Conservation (phyloP, 2,113 vertebrate species). For the Sprattus sprattus region DNA sequence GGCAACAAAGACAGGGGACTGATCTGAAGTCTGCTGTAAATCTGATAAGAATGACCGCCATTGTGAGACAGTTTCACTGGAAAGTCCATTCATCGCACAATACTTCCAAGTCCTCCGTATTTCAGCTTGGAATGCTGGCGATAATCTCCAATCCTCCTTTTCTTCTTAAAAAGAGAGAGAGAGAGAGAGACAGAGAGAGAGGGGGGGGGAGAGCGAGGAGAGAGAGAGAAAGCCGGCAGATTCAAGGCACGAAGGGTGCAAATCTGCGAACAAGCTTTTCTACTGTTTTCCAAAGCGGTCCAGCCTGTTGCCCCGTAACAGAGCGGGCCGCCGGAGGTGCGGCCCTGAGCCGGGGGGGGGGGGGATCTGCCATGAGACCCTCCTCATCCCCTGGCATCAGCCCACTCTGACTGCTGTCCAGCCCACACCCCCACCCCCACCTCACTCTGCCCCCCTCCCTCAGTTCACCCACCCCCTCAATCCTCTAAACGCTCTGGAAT, state of each 20-base stretch:
- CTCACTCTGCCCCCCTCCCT: not conserved
- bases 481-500: conserved; percentile 32
- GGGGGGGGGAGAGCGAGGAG: not conserved
- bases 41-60: conserved; percentile 57
- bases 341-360: conserved; percentile 1
- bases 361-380: not conserved
- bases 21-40: conserved; percentile 51
- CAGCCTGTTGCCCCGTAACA: not conserved
- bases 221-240: conserved; percentile 47
- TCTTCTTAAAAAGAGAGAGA: conserved; percentile 55
- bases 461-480: conserved; percentile 30
- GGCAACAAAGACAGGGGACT: conserved; percentile 45
- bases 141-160: conserved; percentile 76
- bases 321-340: not conserved
- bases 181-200: conserved; percentile 21
- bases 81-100: conserved; percentile 61
- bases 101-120: conserved; percentile 59
- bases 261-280: conserved; percentile 63
- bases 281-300: not conserved
- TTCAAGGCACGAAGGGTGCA: conserved; percentile 57
- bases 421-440: conserved; percentile 34
- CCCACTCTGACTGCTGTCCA: conserved; percentile 52
- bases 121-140: conserved; percentile 62
- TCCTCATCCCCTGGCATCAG: conserved; percentile 17
- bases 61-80: conserved; percentile 56